phyloP scores from a whole-genome alignment of 2,113 vertebrate species.

The Willisornis vidua region DNA sequence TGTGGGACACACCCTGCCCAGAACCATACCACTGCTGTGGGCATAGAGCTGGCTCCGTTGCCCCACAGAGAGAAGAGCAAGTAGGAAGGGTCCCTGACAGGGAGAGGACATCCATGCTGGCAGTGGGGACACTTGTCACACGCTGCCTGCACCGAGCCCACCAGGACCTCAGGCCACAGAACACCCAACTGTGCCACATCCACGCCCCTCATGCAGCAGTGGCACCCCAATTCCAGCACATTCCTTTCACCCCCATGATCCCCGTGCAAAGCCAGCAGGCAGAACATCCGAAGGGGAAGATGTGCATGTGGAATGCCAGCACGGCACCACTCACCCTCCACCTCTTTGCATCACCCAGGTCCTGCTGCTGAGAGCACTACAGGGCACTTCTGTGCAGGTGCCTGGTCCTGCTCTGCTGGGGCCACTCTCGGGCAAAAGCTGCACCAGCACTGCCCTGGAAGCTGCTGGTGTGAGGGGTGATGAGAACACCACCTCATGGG shows the following conservation, averaged over 20 bases:
- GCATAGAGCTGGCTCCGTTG: neutral
- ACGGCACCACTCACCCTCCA: accelerated
- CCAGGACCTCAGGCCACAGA: neutral
- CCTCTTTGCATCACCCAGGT: neutral
- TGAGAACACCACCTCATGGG: neutral
- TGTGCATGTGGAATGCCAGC: accelerated
- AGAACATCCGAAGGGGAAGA: neutral
- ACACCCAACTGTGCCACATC: neutral
- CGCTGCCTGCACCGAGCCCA: neutral
- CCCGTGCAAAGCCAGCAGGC: neutral
- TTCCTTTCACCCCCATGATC: neutral
- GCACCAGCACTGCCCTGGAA: neutral
- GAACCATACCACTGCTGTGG: accelerated
- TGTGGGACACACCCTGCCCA: too few relatives aligned
- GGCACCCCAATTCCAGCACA: neutral
- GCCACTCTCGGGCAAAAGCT: accelerated
- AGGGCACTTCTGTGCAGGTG: neutral
- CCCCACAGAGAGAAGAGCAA: accelerated
- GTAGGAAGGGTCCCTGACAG: neutral
- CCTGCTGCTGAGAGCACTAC: neutral
- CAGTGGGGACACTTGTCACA: neutral
- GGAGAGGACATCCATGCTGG: neutral
- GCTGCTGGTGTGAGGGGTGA: neutral
- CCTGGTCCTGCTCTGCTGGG: neutral
- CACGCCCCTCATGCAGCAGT: accelerated